A percentile compares a stretch with the other conserved stretches of the same genome.
Evolutionary conservation across 2,888 invertebrate species (phyloP).

Genomic region (Apeira syringaria): DNA sequence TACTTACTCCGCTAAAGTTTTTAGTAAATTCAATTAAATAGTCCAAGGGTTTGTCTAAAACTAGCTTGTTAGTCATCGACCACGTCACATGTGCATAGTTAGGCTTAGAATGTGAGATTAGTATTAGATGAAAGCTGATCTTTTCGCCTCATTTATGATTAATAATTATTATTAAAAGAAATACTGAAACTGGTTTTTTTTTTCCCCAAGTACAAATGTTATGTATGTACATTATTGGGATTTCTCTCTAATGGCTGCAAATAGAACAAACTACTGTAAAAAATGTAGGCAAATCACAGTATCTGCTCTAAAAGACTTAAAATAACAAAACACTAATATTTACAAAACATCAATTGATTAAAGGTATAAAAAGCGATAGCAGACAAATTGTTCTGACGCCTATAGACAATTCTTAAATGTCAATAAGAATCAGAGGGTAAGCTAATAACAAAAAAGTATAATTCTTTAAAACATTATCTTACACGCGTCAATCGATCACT

Average conservation of each 20-base stretch:
- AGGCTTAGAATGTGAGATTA: conserved; percentile 20
- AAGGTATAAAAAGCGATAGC: conserved; percentile 1
- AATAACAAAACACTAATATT: too few species aligned
- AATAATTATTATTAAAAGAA: too few species aligned
- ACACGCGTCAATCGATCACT: background rate
- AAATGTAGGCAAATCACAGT: too few species aligned
- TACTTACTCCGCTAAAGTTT: conserved; percentile 1
- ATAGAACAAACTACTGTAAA: too few species aligned
- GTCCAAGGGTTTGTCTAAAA: background rate
- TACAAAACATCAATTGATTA: background rate
- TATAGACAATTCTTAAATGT: too few species aligned
- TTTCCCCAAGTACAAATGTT: too few species aligned
- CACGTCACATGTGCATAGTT: conserved; percentile 1
- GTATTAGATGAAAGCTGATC: conserved; percentile 25
- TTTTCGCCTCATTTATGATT: too few species aligned
- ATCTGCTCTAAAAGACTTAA: too few species aligned
- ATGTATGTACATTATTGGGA: too few species aligned
- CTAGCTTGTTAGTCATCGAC: background rate
- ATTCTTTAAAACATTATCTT: background rate
- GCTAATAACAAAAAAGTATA: background rate
- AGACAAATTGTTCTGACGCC: background rate
- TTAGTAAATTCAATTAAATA: background rate
- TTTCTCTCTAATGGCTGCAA: too few species aligned
- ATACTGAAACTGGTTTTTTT: too few species aligned
- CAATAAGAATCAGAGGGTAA: conserved; percentile 2